Conservation (phyloP, 2,888 invertebrate genomes). For the Frankliniella intonsa region DNA sequence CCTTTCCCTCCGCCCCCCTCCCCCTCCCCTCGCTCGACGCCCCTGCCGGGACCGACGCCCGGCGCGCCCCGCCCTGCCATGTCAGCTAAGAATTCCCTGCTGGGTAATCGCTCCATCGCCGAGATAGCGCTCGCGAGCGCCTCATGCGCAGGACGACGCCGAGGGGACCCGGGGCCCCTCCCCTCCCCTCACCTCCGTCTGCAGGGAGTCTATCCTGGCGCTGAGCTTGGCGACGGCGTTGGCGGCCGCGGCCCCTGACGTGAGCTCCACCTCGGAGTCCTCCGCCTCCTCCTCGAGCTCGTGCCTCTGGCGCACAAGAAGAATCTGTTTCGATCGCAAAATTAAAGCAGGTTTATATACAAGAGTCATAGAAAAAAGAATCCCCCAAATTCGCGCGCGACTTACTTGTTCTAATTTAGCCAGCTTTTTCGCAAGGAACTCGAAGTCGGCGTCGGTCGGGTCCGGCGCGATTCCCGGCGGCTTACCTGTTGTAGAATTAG, state of each 20-base stretch:
- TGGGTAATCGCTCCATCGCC: too few species aligned
- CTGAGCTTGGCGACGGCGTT: constrained; percentile 23
- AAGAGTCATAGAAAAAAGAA: neutral
- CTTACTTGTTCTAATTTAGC: neutral
- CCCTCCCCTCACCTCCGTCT: neutral
- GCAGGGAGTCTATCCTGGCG: neutral
- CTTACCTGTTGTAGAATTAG: neutral
- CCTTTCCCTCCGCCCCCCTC: too few species aligned
- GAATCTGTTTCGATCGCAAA: neutral
- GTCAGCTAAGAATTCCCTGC: too few species aligned
- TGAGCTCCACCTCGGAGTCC: constrained; percentile 18
- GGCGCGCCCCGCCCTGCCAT: too few species aligned
- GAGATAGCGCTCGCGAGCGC: too few species aligned
- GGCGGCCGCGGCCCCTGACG: neutral
- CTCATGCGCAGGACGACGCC: too few species aligned
- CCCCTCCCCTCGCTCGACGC: too few species aligned
- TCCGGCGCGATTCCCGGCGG: neutral
- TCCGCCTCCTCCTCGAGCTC: constrained; percentile 14
- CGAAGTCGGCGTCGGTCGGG: constrained; percentile 5
- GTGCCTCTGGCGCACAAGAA: neutral
- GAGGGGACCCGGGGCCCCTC: neutral
- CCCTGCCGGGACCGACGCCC: too few species aligned
- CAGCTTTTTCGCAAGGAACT: constrained; percentile 15
- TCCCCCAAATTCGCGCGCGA: too few species aligned
- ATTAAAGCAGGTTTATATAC: too few species aligned